phyloP scores from a whole-genome alignment of 2,888 invertebrate genomes.

The Fissipunctia ypsillon region DNA sequence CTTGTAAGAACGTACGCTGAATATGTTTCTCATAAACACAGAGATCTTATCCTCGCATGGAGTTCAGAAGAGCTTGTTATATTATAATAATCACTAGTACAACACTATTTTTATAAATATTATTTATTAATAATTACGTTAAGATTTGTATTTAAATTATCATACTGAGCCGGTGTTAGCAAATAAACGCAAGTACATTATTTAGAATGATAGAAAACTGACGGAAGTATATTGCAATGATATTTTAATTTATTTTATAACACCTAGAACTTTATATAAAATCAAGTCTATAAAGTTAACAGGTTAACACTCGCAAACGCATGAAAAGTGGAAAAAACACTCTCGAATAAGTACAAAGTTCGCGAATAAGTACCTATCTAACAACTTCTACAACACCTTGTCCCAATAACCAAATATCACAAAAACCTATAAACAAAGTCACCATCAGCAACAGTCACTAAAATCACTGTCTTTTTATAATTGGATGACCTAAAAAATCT shows the following conservation, averaged over 20 bases:
- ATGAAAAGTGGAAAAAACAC: neutral
- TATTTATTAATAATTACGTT: conserved; percentile 30
- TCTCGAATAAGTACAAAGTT: conserved; percentile 17
- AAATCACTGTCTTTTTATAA: conserved; percentile 4
- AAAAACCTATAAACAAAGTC: conserved; percentile 35
- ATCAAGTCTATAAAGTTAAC: conserved; percentile 19
- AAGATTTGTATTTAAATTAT: conserved; percentile 22
- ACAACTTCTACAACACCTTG: conserved; percentile 20
- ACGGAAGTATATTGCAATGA: neutral
- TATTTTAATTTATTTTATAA: conserved; percentile 18
- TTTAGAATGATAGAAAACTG: neutral
- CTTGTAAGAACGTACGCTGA: neutral
- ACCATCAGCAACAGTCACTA: neutral
- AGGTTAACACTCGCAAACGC: conserved; percentile 10
- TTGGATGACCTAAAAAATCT: neutral
- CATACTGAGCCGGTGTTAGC: conserved; percentile 11
- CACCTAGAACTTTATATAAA: conserved; percentile 1
- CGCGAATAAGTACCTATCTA: conserved; percentile 22
- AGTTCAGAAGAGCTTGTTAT: conserved; percentile 12
- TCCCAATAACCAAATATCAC: conserved; percentile 57
- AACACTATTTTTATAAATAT: conserved; percentile 40
- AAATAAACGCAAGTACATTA: conserved; percentile 29
- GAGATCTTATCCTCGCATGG: conserved; percentile 20
- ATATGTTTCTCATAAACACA: conserved; percentile 32
- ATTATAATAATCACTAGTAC: conserved; percentile 30